A percentile compares a stretch with the other conserved stretches of the same genome.
Conservation (phyloP, 2,113 vertebrate genomes). For the Pithys albifrons region DNA sequence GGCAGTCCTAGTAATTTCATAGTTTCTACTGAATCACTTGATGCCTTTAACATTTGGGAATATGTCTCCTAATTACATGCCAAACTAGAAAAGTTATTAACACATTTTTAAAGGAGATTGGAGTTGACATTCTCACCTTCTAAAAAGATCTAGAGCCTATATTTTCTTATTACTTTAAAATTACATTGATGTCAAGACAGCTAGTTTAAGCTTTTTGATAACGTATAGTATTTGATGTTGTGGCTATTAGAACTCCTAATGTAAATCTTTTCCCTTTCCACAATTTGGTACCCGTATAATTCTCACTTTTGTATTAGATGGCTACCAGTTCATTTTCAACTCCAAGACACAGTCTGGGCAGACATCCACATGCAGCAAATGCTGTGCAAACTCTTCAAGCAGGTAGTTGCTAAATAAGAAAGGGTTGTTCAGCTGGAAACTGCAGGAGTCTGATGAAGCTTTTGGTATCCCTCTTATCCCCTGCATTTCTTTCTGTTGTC, state of each 20-base stretch:
- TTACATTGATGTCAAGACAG: background rate
- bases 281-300: background rate
- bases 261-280: background rate
- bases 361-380: background rate
- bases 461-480: background rate
- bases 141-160: background rate
- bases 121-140: background rate
- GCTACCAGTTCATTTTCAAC: background rate
- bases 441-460: background rate
- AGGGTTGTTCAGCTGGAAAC: background rate
- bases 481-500: background rate
- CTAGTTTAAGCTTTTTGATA: background rate
- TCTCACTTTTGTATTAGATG: background rate
- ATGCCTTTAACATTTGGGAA: background rate
- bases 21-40: background rate
- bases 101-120: background rate
- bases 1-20: background rate
- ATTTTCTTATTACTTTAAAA: background rate
- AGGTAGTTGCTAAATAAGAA: background rate
- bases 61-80: background rate
- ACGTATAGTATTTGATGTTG: background rate
- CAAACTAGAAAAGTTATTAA: background rate
- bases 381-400: accelerated
- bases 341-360: accelerated
- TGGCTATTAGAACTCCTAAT: background rate